A percentile compares a stretch with the other conserved stretches of the same genome.
These are phyloP conservation scores for Mayetiola destructor DNA, from an alignment of 2,888 invertebrate genomes.

Conservation along the genomic window DNA sequence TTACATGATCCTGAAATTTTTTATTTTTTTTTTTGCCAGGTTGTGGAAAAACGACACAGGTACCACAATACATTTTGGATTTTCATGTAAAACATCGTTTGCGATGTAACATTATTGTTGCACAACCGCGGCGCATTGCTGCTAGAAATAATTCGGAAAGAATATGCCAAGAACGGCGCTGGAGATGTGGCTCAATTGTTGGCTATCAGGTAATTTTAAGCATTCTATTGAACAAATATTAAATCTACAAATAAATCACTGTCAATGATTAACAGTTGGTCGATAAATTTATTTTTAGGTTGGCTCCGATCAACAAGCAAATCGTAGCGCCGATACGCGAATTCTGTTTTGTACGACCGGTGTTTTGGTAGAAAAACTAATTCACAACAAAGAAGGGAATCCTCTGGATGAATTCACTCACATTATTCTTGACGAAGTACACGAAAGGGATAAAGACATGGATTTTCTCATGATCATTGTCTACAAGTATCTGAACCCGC, in stretches of 20 bases:
- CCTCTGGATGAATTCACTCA: constrained; percentile 70
- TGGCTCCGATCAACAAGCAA: constrained; percentile 7
- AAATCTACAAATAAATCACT: constrained; percentile 7
- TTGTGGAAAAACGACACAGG: constrained; percentile 25
- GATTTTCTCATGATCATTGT: constrained; percentile 78
- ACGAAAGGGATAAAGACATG: constrained; percentile 83
- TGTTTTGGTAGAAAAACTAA: constrained; percentile 62
- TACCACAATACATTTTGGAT: constrained; percentile 87
- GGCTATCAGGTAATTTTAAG: constrained; percentile 73
- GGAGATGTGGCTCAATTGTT: constrained; percentile 68
- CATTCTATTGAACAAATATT: not conserved
- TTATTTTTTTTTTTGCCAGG: not conserved
- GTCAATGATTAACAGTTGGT: not conserved
- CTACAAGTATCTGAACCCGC: constrained; percentile 53
- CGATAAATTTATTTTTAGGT: not conserved
- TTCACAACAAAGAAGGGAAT: constrained; percentile 51
- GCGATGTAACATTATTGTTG: constrained; percentile 77
- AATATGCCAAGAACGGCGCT: constrained; percentile 69
- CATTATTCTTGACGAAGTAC: constrained; percentile 84
- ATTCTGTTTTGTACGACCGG: constrained; percentile 82
- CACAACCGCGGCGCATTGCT: constrained; percentile 87
- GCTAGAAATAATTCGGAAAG: constrained; percentile 78
- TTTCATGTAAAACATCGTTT: constrained; percentile 45
- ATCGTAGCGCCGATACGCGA: constrained; percentile 41
- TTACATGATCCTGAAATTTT: not conserved